Conservation (phyloP, 2,113 vertebrate species). For the Tautogolabrus adspersus region DNA sequence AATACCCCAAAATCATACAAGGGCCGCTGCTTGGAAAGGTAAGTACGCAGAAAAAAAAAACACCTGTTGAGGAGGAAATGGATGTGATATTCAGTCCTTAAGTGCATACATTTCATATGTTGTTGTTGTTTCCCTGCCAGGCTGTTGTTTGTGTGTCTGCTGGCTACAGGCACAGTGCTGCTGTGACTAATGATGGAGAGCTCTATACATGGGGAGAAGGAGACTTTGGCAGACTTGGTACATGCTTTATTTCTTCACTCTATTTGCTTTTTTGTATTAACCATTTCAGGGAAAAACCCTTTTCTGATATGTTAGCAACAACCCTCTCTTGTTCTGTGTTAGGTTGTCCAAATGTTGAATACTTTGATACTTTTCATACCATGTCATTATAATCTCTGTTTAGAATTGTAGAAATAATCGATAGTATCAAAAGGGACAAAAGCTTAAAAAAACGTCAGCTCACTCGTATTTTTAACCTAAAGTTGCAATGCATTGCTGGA, state of each 20-base stretch:
- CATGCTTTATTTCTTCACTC: slow-evolving; percentile 7
- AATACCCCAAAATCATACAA: slow-evolving; percentile 88
- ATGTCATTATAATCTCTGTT: too few species aligned
- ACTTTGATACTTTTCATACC: too few species aligned
- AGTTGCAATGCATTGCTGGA: too few species aligned
- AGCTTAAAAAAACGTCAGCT: too few species aligned
- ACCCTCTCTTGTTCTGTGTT: neutral
- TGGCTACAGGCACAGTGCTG: slow-evolving; percentile 88
- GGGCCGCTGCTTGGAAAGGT: slow-evolving; percentile 84
- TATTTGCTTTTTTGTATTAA: neutral
- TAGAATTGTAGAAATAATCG: too few species aligned
- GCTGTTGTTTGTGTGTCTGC: slow-evolving; percentile 87
- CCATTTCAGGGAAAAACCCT: neutral
- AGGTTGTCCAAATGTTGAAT: too few species aligned
- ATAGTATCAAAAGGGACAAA: too few species aligned
- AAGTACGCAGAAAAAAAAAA: slow-evolving; percentile 15
- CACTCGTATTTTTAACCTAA: too few species aligned
- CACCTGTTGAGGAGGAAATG: neutral
- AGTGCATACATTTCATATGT: neutral
- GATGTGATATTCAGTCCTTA: neutral
- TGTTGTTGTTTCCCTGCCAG: slow-evolving; percentile 56
- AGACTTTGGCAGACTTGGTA: slow-evolving; percentile 87
- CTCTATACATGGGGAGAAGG: slow-evolving; percentile 89
- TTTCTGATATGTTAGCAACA: neutral
- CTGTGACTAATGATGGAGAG: slow-evolving; percentile 86